Evolutionary conservation across 30 jellyfish, hydroid and myxozoan species (phyloP), one percentile per base, ranked within the genome.

Genomic region (Aurelia sp.): DNA sequence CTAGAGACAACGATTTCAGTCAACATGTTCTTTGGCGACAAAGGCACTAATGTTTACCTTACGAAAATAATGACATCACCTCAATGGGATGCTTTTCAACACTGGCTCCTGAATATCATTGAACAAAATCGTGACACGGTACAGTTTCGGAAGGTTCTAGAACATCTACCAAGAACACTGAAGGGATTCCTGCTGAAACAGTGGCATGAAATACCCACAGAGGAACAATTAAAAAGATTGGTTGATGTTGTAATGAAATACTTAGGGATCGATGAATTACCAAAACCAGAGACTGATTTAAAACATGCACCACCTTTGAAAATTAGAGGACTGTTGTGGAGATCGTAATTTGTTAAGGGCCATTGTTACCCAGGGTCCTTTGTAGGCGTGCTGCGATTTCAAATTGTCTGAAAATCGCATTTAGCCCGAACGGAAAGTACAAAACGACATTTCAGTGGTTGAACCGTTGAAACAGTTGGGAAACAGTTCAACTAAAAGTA

Each of bases 21-120:
- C 68, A 95, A 95, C 91, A 95, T 95, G 85, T 95, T 95, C 91
- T 95, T 95, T 86, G 99, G 99, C 24, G 97, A 95, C 78, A 71
- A 86, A 16, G 99, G 99, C 3, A 67, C 88, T 0, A 95, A 95
- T 75, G 61, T 52, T 11, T 95, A 64, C 80, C 59, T 95, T 17
- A 80, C 97, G 10, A 95, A 95, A 81, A 78, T 95, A 58, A 95
- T 95, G 99, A 60, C 53, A 15, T 78, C 98, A n/a, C 44, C 87
- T 21, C 99, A 95, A 63, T 81, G 97, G 96, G 91, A 82, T 53
- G 91, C 92, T 16, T 95, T 95, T 41, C 61, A 75, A 75, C 91
- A 95, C 71, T 95, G 99, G 99, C 76, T 95, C 5, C 91, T 95
- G 15, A 95, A 95, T 67, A 95, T 95, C 52, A 77, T 95, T 41